Evolutionary conservation across 23 tunicate genomes (phyloP), one percentile per base, ranked within the genome.

Genomic region (Trididemnum clinides): DNA sequence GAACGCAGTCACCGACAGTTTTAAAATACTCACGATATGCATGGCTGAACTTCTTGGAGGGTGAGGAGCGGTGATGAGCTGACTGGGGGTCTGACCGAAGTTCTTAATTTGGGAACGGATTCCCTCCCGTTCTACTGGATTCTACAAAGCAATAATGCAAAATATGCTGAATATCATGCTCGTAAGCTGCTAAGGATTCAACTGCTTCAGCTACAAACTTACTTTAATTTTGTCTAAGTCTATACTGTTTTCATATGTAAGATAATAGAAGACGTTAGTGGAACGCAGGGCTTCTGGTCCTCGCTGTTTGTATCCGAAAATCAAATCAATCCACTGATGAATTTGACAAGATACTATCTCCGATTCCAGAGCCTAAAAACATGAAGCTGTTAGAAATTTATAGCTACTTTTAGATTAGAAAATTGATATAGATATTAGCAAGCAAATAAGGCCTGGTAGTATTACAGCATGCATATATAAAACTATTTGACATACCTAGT

Each of bases 11-110:
- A n/a, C n/a, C n/a, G n/a, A n/a, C 25, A 59, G 25, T 28, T 4
- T 12, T n/a, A 10, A 10, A n/a, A 28, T 59, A 63, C 78, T 75
- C 27, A 94, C 98, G 82, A 94, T 31, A 64, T 94, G 94, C 98
- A 94, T 94, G 22, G 91, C 88, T 19, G 98, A 94, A 33, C 98
- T 94, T 50, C 95, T 79, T 34, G 97, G 96, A 22, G 96, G 82
- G 63, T 96, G 99, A 5, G 99, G 96, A 34, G 78, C 82, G 22
- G 87, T 2, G 15, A 91, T 84, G 31, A 96, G 88, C 72, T 96
- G 99, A 57, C 88, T 89, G 3, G 99, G 99, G 33, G 99, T 96
- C 63, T 96, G 99, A 27, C 99, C 99, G 76, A 91, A 96, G 86
- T 88, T 90, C 30, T 85, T 88, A 51, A 96, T 96, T 73, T 96